phyloP scores from a whole-genome alignment of 2,797 vertebrate genomes.

The Mico argentatus region DNA sequence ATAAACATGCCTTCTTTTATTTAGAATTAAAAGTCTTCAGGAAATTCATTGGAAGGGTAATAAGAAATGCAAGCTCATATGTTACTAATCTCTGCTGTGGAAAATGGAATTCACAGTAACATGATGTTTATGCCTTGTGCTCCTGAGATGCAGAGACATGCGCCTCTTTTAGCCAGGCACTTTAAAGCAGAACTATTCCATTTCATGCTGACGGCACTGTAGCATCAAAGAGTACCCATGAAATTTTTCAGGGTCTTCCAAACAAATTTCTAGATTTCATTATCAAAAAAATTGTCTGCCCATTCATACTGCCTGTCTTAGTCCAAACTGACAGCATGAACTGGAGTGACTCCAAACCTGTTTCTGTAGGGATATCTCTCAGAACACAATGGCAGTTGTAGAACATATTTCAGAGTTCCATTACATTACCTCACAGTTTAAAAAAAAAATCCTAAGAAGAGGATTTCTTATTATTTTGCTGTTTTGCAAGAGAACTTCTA shows the following conservation, averaged over 20 bases:
- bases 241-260: slow-evolving; percentile 82
- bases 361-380: slow-evolving; percentile 62
- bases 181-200: slow-evolving; percentile 81
- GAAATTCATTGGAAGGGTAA: slow-evolving; percentile 71
- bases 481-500: slow-evolving; percentile 71
- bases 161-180: slow-evolving; percentile 78
- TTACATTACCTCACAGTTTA: slow-evolving; percentile 75
- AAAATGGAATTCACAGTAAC: slow-evolving; percentile 81
- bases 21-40: slow-evolving; percentile 77
- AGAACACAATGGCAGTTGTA: slow-evolving; percentile 61
- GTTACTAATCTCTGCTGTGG: slow-evolving; percentile 84
- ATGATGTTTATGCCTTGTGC: slow-evolving; percentile 82
- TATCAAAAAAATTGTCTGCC: slow-evolving; percentile 78
- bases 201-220: slow-evolving; percentile 77
- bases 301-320: slow-evolving; percentile 69
- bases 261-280: slow-evolving; percentile 80
- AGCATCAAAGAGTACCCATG: slow-evolving; percentile 77
- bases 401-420: slow-evolving; percentile 74
- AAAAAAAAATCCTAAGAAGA: slow-evolving; percentile 45
- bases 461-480: slow-evolving; percentile 44
- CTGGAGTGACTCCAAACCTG: slow-evolving; percentile 76
- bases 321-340: slow-evolving; percentile 77
- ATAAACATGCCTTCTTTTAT: slow-evolving; percentile 54
- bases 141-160: slow-evolving; percentile 76
- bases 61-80: slow-evolving; percentile 71